Conservation (phyloP, 2,888 invertebrate species). For the Eledone cirrhosa region DNA sequence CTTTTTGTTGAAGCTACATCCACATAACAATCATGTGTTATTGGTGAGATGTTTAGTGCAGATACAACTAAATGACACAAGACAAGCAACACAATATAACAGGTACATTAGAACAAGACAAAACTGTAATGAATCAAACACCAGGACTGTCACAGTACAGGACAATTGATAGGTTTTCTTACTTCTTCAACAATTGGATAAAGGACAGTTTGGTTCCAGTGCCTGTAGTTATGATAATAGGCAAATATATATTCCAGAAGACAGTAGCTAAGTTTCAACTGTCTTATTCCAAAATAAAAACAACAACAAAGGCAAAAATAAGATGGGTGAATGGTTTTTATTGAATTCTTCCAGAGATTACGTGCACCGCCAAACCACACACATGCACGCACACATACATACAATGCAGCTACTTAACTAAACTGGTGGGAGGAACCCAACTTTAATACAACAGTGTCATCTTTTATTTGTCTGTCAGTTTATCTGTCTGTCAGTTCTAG, state of each 20-base stretch:
- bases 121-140: too few relatives aligned
- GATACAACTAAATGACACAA: too few relatives aligned
- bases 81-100: too few relatives aligned
- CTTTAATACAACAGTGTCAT: slow-evolving; percentile 6
- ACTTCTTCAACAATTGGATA: too few relatives aligned
- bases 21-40: too few relatives aligned
- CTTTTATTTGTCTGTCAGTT: background rate
- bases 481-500: background rate
- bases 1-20: too few relatives aligned
- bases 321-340: slow-evolving; percentile 27
- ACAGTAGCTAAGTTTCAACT: background rate
- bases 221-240: background rate
- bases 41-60: too few relatives aligned
- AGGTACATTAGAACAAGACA: too few relatives aligned
- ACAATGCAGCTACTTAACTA: slow-evolving; percentile 18
- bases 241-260: background rate
- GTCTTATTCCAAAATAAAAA: background rate
- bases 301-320: slow-evolving; percentile 13
- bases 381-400: background rate
- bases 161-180: too few relatives aligned
- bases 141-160: too few relatives aligned
- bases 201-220: too few relatives aligned
- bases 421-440: background rate
- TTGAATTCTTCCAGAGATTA: slow-evolving; percentile 7
- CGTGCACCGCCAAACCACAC: slow-evolving; percentile 19